These are phyloP conservation scores for Cynopterus brachyotis DNA, from an alignment of 2,113 vertebrate species.

Conservation along the genomic window DNA sequence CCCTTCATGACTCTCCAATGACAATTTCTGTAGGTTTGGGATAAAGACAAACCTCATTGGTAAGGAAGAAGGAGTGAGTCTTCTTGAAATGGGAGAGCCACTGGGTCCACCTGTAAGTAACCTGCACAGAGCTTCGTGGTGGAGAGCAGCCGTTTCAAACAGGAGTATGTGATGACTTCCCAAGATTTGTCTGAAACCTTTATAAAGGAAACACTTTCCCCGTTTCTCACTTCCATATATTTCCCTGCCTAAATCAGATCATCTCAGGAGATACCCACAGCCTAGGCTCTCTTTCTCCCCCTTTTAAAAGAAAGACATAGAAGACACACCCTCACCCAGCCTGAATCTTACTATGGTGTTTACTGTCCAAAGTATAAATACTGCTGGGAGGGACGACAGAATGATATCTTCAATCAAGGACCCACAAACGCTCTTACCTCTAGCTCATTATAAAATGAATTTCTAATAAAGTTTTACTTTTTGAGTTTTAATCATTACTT, in stretches of 20 bases:
- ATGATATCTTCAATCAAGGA: background rate
- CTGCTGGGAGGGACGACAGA: background rate
- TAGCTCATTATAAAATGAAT: background rate
- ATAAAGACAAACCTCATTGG: background rate
- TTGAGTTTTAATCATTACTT: background rate
- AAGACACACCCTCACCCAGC: background rate
- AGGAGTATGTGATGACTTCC: background rate
- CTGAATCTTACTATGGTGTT: background rate
- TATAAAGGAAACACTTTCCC: background rate
- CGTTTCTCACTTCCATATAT: background rate
- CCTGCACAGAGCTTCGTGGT: too few species aligned
- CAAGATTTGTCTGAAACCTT: background rate
- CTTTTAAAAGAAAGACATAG: background rate
- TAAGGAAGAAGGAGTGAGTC: background rate
- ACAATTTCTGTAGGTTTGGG: background rate
- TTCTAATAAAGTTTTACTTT: background rate
- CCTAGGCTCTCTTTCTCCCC: background rate
- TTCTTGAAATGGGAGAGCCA: background rate
- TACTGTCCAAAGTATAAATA: background rate
- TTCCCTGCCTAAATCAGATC: conserved; percentile 1
- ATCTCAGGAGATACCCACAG: background rate
- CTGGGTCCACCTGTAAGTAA: background rate
- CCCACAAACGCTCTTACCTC: background rate
- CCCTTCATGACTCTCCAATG: background rate
- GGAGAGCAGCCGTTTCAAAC: background rate